Percentiles rank a stretch among this genome's conserved stretches.
Evolutionary conservation across 1,140 invertebrate species (phyloP).

Genomic region (Pseudomyrmex flavicornis): DNA sequence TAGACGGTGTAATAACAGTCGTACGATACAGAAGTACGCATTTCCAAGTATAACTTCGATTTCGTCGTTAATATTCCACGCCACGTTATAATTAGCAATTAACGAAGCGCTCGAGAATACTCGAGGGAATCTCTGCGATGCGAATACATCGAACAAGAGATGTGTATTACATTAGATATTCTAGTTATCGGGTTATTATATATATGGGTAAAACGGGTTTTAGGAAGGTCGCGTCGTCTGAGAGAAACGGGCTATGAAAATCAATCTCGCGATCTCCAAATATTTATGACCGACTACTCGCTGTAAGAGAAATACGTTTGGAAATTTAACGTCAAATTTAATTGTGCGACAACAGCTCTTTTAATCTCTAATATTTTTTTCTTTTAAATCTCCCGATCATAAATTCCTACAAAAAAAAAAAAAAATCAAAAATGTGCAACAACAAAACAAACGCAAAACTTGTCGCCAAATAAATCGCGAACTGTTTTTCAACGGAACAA

Average conservation of each 20-base stretch:
- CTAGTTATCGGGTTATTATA: constrained; percentile 22
- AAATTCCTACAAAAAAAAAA: neutral
- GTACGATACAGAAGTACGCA: neutral
- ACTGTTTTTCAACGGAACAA: neutral
- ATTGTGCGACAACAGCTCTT: neutral
- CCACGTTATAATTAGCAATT: constrained; percentile 65
- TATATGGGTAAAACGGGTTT: neutral
- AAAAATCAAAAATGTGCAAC: neutral
- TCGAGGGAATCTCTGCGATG: constrained; percentile 38
- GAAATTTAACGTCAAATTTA: neutral
- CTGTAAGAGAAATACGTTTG: neutral
- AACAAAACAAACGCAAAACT: neutral
- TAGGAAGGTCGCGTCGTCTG: neutral
- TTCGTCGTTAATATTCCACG: constrained; percentile 53
- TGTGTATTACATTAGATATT: constrained; percentile 31
- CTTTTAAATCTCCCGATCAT: neutral
- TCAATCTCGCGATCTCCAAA: neutral
- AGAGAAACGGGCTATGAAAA: neutral
- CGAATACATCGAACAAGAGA: constrained; percentile 37
- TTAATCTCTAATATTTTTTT: neutral
- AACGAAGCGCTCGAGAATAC: constrained; percentile 42
- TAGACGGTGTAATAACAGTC: neutral
- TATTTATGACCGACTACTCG: neutral
- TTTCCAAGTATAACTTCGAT: constrained; percentile 8
- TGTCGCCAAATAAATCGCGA: neutral